These are phyloP conservation scores for Lucinisca nassula DNA, from an alignment of 2,888 invertebrate genomes.

Conservation along the genomic window DNA sequence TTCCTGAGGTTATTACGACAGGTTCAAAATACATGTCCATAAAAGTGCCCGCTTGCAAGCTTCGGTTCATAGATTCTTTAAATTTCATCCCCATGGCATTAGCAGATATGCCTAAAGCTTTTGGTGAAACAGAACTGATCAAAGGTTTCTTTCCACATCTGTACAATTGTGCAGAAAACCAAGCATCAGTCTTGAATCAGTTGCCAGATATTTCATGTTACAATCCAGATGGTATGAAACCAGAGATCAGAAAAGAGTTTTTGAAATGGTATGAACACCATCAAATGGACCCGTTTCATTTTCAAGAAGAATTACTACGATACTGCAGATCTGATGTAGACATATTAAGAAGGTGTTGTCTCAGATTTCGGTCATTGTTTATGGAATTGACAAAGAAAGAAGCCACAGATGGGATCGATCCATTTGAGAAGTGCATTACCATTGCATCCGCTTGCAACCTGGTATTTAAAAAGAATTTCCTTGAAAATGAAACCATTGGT, in stretches of 20 bases:
- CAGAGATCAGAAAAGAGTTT: conserved; percentile 46
- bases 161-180: conserved; percentile 55
- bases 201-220: conserved; percentile 59
- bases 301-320: conserved; percentile 45
- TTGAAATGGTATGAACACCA: conserved; percentile 56
- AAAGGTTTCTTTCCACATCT: conserved; percentile 66
- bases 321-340: conserved; percentile 62
- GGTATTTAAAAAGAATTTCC: conserved; percentile 48
- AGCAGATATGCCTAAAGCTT: conserved; percentile 48
- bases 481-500: conserved; percentile 46
- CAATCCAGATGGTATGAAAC: conserved; percentile 64
- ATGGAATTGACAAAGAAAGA: conserved; percentile 36
- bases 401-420: conserved; percentile 63
- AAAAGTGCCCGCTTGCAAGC: conserved; percentile 8
- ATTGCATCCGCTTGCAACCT: conserved; percentile 61
- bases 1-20: conserved; percentile 25
- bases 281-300: conserved; percentile 27
- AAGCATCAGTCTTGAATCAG: conserved; percentile 30
- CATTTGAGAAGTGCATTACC: conserved; percentile 57
- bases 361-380: conserved; percentile 45
- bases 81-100: conserved; percentile 63
- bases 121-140: conserved; percentile 55
- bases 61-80: conserved; percentile 11
- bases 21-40: conserved; percentile 14
- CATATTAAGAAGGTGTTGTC: conserved; percentile 46